These are phyloP conservation scores for Ommatoiulus sabulosus DNA, from an alignment of 2,888 invertebrate species.

Conservation along the genomic window DNA sequence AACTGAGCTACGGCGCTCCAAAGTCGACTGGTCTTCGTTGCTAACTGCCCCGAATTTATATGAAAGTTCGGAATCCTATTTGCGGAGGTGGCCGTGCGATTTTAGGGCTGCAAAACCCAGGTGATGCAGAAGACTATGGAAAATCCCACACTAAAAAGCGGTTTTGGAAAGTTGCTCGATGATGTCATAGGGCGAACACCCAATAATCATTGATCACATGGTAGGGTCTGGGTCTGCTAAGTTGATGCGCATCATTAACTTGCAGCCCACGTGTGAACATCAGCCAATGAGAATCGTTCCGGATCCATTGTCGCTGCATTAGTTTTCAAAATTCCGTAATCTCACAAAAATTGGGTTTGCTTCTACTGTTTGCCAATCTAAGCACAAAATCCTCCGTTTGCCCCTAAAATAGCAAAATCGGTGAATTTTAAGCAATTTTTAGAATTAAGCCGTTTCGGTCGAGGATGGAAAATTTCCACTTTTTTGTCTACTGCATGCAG, in stretches of 20 bases:
- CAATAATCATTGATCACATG: slow-evolving; percentile 39
- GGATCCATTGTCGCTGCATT: slow-evolving; percentile 35
- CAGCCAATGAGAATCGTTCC: not conserved
- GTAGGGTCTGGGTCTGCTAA: not conserved
- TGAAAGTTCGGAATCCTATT: not conserved
- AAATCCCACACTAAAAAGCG: slow-evolving; percentile 23
- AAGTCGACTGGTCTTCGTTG: slow-evolving; percentile 15
- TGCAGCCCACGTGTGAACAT: slow-evolving; percentile 27
- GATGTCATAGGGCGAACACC: slow-evolving; percentile 30
- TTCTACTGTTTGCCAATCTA: not conserved
- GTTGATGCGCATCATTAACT: slow-evolving; percentile 25
- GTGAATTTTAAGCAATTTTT: slow-evolving; percentile 4
- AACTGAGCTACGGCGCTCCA: not conserved
- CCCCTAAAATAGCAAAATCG: not conserved
- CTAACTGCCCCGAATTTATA: slow-evolving; percentile 5
- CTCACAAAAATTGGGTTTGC: slow-evolving; percentile 11
- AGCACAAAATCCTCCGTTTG: not conserved
- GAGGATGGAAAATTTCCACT: not conserved
- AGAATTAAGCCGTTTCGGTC: not conserved
- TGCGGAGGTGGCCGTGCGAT: not conserved
- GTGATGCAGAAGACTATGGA: slow-evolving; percentile 1
- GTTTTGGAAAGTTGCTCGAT: not conserved
- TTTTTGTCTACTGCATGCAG: not conserved
- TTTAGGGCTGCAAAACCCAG: not conserved
- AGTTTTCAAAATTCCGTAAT: slow-evolving; percentile 29